Conservation (phyloP, 2,797 vertebrate genomes). For the Manis javanica region DNA sequence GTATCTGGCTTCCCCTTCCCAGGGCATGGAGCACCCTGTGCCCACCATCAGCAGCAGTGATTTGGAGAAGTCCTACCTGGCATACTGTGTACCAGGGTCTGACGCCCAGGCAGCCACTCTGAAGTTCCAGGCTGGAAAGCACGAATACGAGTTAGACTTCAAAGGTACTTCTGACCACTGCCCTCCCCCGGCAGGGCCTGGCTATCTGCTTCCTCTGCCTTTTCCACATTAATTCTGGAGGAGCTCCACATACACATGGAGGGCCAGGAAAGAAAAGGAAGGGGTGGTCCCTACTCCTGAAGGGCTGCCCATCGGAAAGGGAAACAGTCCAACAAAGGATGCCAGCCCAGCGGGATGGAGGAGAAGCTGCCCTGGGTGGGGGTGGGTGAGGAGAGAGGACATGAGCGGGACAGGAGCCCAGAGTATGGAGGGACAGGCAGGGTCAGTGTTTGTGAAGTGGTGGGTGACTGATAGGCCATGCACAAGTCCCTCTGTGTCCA, state of each 20-base stretch:
- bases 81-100: constrained; percentile 78
- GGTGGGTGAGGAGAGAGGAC: neutral
- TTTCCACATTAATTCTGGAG: neutral
- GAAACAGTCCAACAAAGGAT: neutral
- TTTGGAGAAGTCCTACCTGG: constrained; percentile 92
- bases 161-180: constrained; percentile 79
- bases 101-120: constrained; percentile 79
- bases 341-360: neutral
- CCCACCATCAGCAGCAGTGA: constrained; percentile 88
- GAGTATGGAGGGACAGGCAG: neutral
- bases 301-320: neutral
- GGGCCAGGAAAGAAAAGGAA: neutral
- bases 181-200: neutral
- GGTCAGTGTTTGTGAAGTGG: neutral
- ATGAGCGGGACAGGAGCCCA: neutral
- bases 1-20: constrained; percentile 58
- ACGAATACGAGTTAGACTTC: constrained; percentile 91
- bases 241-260: neutral
- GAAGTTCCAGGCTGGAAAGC: constrained; percentile 87
- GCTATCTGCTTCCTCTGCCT: neutral
- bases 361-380: neutral
- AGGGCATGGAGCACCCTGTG: constrained; percentile 85
- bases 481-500: neutral
- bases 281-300: neutral
- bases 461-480: neutral